Conservation (phyloP, 1,140 invertebrate genomes). For the Temnothorax longispinosus region DNA sequence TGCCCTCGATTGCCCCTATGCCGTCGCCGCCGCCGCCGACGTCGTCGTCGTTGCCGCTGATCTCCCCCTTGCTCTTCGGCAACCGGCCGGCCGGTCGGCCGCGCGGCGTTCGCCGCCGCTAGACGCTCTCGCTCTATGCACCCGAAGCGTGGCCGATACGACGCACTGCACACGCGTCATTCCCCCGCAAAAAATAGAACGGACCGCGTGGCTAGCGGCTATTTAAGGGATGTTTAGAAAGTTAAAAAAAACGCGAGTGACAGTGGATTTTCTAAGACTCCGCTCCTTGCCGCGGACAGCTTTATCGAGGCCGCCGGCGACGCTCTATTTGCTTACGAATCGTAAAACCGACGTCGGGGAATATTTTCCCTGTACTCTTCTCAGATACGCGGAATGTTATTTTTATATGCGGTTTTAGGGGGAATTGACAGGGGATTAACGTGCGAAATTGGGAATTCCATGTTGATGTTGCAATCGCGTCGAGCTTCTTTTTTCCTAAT, state of each 20-base stretch:
- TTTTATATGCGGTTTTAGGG: neutral
- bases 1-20: slow-evolving; percentile 86
- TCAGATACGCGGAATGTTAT: neutral
- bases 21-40: slow-evolving; percentile 68
- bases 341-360: neutral
- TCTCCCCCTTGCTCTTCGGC: slow-evolving; percentile 58
- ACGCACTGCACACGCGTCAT: neutral
- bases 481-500: neutral
- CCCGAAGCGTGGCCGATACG: slow-evolving; percentile 23
- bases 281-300: neutral
- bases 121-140: slow-evolving; percentile 52
- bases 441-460: neutral
- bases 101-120: slow-evolving; percentile 32
- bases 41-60: slow-evolving; percentile 68
- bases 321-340: neutral
- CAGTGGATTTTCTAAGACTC: neutral
- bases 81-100: slow-evolving; percentile 31
- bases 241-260: neutral
- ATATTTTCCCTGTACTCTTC: neutral
- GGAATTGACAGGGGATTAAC: neutral
- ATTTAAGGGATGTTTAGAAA: slow-evolving; percentile 42
- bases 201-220: slow-evolving; percentile 11
- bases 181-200: slow-evolving; percentile 38
- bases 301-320: neutral
- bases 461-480: neutral